Percentiles rank a stretch among this genome's conserved stretches.
These are phyloP conservation scores for Ophion costatus DNA, from an alignment of 2,888 invertebrate species.

Conservation along the genomic window DNA sequence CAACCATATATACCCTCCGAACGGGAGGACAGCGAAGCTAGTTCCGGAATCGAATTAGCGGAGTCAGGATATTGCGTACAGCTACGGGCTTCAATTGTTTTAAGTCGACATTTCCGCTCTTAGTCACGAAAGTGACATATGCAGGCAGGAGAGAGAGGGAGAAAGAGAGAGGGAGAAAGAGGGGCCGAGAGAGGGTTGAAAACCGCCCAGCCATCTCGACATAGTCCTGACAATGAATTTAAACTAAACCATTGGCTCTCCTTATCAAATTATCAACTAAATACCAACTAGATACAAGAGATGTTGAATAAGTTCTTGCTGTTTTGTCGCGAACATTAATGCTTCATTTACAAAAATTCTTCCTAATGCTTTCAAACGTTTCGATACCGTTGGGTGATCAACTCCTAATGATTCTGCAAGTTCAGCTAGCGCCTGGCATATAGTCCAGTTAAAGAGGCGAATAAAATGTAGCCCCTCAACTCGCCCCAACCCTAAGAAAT, in stretches of 20 bases:
- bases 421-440: too few species aligned
- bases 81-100: conserved; percentile 82
- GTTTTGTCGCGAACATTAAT: too few species aligned
- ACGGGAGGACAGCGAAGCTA: conserved; percentile 73
- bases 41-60: conserved; percentile 82
- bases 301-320: too few species aligned
- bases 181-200: not conserved
- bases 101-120: conserved; percentile 82
- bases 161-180: not conserved
- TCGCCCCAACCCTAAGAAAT: too few species aligned
- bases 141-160: not conserved
- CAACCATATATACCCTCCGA: not conserved
- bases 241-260: conserved; percentile 80
- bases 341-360: too few species aligned
- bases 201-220: conserved; percentile 58
- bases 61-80: conserved; percentile 83
- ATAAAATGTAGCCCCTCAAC: too few species aligned
- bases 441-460: too few species aligned
- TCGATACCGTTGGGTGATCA: too few species aligned
- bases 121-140: conserved; percentile 54
- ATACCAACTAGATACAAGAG: not conserved
- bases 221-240: conserved; percentile 82
- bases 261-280: conserved; percentile 78
- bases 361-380: too few species aligned
- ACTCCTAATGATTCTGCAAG: too few species aligned